A percentile compares a stretch with the other conserved stretches of the same genome.
phyloP scores from a whole-genome alignment of 30 jellyfish, hydroid and myxozoan genomes.

The Chironex yamaguchii region DNA sequence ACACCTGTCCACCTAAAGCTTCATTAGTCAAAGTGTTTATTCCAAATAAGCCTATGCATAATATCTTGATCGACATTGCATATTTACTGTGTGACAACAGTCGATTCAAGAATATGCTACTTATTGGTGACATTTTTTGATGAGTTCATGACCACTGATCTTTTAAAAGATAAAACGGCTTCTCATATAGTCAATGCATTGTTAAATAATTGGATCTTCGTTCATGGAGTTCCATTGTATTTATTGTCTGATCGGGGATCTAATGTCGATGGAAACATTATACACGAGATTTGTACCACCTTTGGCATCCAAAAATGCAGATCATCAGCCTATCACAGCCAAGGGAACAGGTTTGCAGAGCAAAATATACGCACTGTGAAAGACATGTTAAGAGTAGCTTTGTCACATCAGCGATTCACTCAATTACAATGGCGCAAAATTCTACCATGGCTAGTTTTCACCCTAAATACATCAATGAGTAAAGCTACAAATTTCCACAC shows the following conservation, averaged over 20 bases:
- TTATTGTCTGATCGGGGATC: slow-evolving; percentile 14
- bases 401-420: slow-evolving; percentile 50
- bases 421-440: slow-evolving; percentile 65
- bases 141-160: background rate
- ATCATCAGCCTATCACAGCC: slow-evolving; percentile 38
- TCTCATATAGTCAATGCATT: background rate
- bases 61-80: slow-evolving; percentile 17
- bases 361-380: background rate
- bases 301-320: slow-evolving; percentile 2
- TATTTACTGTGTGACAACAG: background rate
- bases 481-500: slow-evolving; percentile 5
- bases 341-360: slow-evolving; percentile 17
- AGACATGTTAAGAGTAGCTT: background rate
- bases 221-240: slow-evolving; percentile 15
- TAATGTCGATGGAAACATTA: slow-evolving; percentile 8
- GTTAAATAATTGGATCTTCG: background rate
- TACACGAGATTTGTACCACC: background rate
- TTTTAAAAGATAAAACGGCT: background rate
- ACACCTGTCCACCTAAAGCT: background rate
- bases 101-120: background rate
- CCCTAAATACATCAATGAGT: background rate
- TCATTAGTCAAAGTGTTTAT: background rate
- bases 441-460: background rate
- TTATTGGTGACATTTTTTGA: slow-evolving; percentile 13
- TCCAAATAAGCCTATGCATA: slow-evolving; percentile 6